A percentile compares a stretch with the other conserved stretches of the same genome.
phyloP scores from a whole-genome alignment of 2,797 vertebrate genomes.

The Amniataba percoides region DNA sequence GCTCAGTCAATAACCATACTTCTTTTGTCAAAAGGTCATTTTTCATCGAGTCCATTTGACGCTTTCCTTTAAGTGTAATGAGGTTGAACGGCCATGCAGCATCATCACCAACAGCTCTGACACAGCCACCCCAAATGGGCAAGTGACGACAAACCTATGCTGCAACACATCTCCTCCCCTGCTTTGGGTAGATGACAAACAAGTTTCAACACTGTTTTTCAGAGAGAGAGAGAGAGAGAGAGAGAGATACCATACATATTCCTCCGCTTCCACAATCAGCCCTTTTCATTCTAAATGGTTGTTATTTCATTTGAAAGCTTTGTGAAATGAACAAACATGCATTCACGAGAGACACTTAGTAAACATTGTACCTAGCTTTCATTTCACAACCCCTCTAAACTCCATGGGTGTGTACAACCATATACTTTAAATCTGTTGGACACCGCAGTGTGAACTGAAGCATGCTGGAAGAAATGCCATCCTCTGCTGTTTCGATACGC shows the following conservation, averaged over 20 bases:
- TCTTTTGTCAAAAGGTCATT: constrained; percentile 40
- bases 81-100: constrained; percentile 65
- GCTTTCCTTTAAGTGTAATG: constrained; percentile 73
- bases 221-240: constrained; percentile 20
- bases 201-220: constrained; percentile 72
- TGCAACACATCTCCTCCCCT: constrained; percentile 58
- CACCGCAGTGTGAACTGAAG: constrained; percentile 8
- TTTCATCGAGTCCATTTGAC: constrained; percentile 69
- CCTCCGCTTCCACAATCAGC: neutral
- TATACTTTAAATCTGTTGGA: constrained; percentile 6
- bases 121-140: constrained; percentile 60
- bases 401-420: constrained; percentile 3
- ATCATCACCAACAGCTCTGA: constrained; percentile 22
- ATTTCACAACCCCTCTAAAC: constrained; percentile 16
- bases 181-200: constrained; percentile 58
- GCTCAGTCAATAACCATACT: constrained; percentile 38
- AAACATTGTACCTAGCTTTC: neutral
- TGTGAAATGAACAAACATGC: neutral
- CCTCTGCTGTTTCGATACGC: neutral
- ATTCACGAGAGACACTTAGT: neutral
- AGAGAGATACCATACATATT: constrained; percentile 1
- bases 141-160: constrained; percentile 60
- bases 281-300: neutral
- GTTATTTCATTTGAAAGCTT: neutral
- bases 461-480: neutral